These are phyloP conservation scores for Physella acuta DNA, from an alignment of 1,140 invertebrate species.

Conservation along the genomic window DNA sequence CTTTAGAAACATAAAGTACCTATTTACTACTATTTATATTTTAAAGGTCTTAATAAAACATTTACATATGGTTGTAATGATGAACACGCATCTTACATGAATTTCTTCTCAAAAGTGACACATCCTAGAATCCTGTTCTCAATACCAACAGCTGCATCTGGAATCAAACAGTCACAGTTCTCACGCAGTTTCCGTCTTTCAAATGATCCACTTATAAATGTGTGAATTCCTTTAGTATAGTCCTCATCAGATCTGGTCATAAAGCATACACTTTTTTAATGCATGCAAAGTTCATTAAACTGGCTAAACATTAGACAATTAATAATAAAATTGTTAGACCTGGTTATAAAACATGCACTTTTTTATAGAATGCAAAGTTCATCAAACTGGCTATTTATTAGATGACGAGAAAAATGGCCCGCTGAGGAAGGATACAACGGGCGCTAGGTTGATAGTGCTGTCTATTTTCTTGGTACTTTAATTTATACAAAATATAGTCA, in stretches of 20 bases:
- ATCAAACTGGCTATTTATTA: neutral
- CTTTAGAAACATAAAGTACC: no score
- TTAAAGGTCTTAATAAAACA: no score
- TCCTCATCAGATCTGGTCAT: constrained; percentile 42
- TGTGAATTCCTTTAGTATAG: constrained; percentile 54
- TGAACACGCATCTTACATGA: constrained; percentile 57
- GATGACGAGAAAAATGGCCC: no score
- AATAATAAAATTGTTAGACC: neutral
- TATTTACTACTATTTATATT: no score
- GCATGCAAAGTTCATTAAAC: neutral
- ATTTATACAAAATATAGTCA: no score
- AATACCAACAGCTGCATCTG: constrained; percentile 44
- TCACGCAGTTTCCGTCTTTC: constrained; percentile 39
- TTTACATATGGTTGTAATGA: no score
- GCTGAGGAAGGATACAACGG: no score
- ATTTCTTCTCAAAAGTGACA: constrained; percentile 60
- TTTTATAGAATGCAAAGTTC: neutral
- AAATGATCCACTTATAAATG: constrained; percentile 46
- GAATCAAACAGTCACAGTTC: constrained; percentile 23
- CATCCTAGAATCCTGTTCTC: constrained; percentile 58
- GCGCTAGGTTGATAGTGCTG: no score
- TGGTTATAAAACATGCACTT: neutral
- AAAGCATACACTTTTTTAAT: neutral
- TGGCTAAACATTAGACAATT: neutral
- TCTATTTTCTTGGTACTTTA: no score